Percentiles rank a stretch among this genome's conserved stretches.
Evolutionary conservation across 2,888 invertebrate species (phyloP).

Genomic region (Celastrina argiolus): DNA sequence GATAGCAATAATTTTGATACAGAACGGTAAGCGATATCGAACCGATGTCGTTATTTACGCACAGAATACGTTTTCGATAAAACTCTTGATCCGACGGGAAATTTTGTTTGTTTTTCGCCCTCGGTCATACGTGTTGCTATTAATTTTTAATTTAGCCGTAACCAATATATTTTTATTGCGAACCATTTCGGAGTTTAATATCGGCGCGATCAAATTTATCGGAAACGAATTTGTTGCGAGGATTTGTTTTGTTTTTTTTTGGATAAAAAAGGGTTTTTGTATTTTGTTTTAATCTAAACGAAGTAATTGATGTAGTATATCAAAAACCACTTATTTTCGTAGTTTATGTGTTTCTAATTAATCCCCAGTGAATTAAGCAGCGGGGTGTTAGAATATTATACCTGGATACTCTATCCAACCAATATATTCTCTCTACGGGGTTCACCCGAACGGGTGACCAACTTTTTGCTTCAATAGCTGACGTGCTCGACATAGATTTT

Average conservation of each 20-base stretch:
- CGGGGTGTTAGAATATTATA: too few relatives aligned
- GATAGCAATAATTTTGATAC: too few relatives aligned
- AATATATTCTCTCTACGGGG: too few relatives aligned
- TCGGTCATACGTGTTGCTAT: constrained; percentile 34
- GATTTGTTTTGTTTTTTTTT: background rate
- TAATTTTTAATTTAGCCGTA: constrained; percentile 53
- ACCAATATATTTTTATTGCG: constrained; percentile 40
- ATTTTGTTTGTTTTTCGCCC: constrained; percentile 2
- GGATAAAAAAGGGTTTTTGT: background rate
- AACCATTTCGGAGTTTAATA: constrained; percentile 15
- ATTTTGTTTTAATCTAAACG: background rate
- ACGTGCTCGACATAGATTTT: too few relatives aligned
- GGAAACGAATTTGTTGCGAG: background rate
- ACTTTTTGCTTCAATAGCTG: too few relatives aligned
- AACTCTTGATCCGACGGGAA: background rate
- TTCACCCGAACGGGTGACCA: too few relatives aligned
- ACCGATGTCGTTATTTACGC: background rate
- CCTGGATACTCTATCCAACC: too few relatives aligned
- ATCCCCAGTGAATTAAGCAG: too few relatives aligned
- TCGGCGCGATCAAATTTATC: constrained; percentile 8
- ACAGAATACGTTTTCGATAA: background rate
- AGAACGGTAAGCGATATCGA: background rate
- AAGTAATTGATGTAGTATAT: too few relatives aligned
- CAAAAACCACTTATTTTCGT: too few relatives aligned
- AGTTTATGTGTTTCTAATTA: too few relatives aligned